These are phyloP conservation scores for Lamproptera curius DNA, from an alignment of 2,888 invertebrate genomes.

Conservation along the genomic window DNA sequence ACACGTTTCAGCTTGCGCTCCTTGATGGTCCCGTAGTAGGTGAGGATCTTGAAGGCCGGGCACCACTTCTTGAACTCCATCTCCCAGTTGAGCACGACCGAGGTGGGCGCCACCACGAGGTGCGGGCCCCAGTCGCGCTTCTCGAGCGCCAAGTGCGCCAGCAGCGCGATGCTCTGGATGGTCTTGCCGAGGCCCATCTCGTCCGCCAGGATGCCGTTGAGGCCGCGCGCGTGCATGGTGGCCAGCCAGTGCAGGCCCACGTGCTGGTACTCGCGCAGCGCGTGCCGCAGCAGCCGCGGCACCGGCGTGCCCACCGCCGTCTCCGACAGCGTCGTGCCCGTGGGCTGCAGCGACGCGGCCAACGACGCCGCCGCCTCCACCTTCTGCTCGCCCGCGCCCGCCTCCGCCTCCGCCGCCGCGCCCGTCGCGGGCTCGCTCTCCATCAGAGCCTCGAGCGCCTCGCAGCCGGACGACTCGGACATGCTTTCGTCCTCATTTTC, in stretches of 20 bases:
- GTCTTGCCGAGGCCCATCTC: conserved; percentile 99
- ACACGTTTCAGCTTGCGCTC: conserved; percentile 94
- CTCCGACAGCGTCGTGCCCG: conserved; percentile 97
- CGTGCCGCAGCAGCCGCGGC: conserved; percentile 94
- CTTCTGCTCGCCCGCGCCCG: conserved; percentile 78
- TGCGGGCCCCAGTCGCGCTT: conserved; percentile 98
- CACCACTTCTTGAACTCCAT: conserved; percentile 99
- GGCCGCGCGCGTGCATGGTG: conserved; percentile 95
- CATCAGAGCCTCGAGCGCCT: conserved; percentile 42
- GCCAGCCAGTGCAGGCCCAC: conserved; percentile 98
- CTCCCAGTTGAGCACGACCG: conserved; percentile 99
- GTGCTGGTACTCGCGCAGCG: conserved; percentile 96
- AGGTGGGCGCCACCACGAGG: conserved; percentile 98
- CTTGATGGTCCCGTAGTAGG: conserved; percentile 98
- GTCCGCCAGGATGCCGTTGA: conserved; percentile 97
- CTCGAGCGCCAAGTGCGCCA: conserved; percentile 96
- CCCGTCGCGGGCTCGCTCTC: conserved; percentile 28
- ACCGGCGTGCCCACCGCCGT: conserved; percentile 95
- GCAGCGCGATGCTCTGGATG: conserved; percentile 96
- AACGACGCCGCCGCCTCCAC: conserved; percentile 95
- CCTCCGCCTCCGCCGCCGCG: conserved; percentile 31
- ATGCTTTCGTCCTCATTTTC: conserved; percentile 27
- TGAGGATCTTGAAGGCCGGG: conserved; percentile 98
- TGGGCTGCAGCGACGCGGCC: conserved; percentile 98
- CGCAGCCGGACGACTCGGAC: conserved; percentile 36